These are phyloP conservation scores for Herpailurus yagouaroundi DNA, from an alignment of 2,113 vertebrate species.

Conservation along the genomic window DNA sequence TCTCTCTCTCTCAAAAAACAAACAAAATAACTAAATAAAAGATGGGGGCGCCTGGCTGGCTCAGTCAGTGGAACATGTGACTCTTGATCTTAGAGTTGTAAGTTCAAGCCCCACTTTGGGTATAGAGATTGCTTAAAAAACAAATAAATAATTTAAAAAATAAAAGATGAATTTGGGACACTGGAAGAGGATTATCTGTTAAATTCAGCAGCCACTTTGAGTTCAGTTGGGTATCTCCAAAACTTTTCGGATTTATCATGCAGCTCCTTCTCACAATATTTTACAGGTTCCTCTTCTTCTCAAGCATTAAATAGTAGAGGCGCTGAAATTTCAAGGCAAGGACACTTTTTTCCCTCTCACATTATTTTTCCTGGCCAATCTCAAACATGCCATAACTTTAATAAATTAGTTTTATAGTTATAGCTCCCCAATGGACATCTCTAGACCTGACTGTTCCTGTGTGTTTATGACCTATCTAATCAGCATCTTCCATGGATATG, in stretches of 20 bases:
- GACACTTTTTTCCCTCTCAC: background rate
- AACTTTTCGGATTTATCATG: background rate
- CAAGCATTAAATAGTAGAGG: background rate
- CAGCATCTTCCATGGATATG: background rate
- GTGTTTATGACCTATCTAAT: background rate
- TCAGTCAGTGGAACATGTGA: background rate
- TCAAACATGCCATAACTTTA: background rate
- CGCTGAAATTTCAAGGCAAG: background rate
- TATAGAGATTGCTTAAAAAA: background rate
- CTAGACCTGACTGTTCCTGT: background rate
- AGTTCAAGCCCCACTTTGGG: background rate
- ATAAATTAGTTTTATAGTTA: background rate
- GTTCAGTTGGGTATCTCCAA: background rate
- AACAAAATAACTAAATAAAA: background rate
- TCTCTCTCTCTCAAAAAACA: too few relatives aligned
- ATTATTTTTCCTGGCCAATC: background rate
- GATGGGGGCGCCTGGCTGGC: background rate
- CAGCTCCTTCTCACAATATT: background rate
- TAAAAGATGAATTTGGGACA: background rate
- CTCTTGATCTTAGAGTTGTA: background rate
- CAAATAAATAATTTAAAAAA: background rate
- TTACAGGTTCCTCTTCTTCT: background rate
- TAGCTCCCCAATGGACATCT: background rate
- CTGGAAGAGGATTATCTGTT: background rate
- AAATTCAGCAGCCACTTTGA: background rate